phyloP scores from a whole-genome alignment of 2,797 vertebrate genomes.

The Lateolabrax maculatus region DNA sequence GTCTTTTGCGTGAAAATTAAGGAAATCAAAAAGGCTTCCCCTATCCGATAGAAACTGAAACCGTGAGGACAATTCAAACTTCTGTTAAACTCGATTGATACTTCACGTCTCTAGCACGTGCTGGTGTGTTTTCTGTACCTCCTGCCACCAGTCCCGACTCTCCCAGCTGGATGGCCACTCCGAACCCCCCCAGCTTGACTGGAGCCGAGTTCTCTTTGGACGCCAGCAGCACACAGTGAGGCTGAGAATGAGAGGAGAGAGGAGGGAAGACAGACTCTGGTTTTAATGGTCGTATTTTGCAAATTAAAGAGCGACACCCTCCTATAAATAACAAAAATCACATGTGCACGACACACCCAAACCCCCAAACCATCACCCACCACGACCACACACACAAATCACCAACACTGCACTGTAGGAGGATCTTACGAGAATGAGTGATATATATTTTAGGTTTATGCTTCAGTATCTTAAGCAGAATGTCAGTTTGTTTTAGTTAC shows the following conservation, averaged over 20 bases:
- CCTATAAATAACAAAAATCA: constrained; percentile 54
- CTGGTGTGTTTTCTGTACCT: constrained; percentile 85
- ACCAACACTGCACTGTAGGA: background rate
- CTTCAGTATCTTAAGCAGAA: background rate
- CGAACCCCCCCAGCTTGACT: constrained; percentile 97
- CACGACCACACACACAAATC: constrained; percentile 42
- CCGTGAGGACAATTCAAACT: background rate
- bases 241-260: constrained; percentile 81
- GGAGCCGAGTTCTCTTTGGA: constrained; percentile 99
- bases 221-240: constrained; percentile 97
- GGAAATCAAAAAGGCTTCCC: too few species aligned
- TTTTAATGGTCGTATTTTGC: background rate
- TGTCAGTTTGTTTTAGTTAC: background rate
- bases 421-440: constrained; percentile 2
- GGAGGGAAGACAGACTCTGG: background rate
- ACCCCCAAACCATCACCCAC: constrained; percentile 30
- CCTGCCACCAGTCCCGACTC: constrained; percentile 98
- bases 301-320: constrained; percentile 63
- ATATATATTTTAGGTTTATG: background rate
- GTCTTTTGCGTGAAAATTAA: too few species aligned
- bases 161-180: constrained; percentile 97
- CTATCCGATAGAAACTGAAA: too few species aligned
- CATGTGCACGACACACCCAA: constrained; percentile 48
- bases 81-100: background rate
- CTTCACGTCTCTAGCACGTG: fast-evolving